phyloP scores from a whole-genome alignment of 2,888 invertebrate genomes.

The Vanessa cardui region DNA sequence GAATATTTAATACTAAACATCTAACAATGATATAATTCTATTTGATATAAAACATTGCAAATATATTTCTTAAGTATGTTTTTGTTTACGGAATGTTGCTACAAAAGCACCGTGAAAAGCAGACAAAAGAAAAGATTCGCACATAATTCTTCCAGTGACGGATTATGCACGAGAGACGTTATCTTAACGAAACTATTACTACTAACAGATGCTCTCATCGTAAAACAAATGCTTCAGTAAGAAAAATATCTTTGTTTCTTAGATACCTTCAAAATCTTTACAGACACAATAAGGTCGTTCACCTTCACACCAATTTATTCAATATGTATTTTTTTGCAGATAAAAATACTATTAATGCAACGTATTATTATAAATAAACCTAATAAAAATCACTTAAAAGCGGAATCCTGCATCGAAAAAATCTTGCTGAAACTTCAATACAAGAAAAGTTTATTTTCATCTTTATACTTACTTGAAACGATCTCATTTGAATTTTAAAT shows the following conservation, averaged over 20 bases:
- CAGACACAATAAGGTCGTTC: too few relatives aligned
- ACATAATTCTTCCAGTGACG: conserved; percentile 26
- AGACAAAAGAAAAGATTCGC: conserved; percentile 21
- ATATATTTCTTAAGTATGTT: too few relatives aligned
- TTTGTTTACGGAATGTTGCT: background rate
- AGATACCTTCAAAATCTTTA: too few relatives aligned
- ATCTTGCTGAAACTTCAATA: background rate
- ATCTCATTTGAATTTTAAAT: conserved; percentile 22
- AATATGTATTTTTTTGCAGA: too few relatives aligned
- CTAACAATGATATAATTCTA: too few relatives aligned
- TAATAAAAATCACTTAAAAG: too few relatives aligned
- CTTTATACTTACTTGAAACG: conserved; percentile 12
- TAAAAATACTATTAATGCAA: too few relatives aligned
- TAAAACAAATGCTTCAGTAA: background rate
- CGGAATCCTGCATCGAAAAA: background rate
- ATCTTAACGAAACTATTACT: conserved; percentile 13
- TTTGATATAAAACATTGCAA: background rate
- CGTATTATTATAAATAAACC: too few relatives aligned
- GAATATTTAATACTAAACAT: too few relatives aligned
- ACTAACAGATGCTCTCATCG: conserved; percentile 6
- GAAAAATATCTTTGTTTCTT: background rate
- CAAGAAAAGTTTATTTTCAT: background rate
- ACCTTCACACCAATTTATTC: too few relatives aligned
- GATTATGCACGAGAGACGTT: conserved; percentile 20
- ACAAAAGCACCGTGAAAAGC: conserved; percentile 7